Evolutionary conservation across 2,113 vertebrate genomes (phyloP).

Genomic region (Cricetomys ansorgei): DNA sequence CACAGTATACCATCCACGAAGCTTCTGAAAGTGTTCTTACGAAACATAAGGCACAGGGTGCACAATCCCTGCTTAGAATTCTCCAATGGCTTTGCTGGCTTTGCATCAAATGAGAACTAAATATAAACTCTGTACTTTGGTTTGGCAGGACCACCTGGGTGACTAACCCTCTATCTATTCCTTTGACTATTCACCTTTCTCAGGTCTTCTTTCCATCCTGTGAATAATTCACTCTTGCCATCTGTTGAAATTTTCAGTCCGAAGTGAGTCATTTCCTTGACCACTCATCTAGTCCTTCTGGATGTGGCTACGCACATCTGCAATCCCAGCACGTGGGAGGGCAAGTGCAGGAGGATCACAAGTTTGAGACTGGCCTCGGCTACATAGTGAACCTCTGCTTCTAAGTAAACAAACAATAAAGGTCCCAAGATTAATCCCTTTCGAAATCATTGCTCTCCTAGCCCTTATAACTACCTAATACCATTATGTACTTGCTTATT

Average conservation of each 20-base stretch:
- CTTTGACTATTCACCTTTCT: slow-evolving; percentile 38
- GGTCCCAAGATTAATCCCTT: slow-evolving; percentile 4
- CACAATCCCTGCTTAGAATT: slow-evolving; percentile 28
- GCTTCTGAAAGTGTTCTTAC: slow-evolving; percentile 24
- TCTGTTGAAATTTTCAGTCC: background rate
- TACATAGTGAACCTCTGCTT: background rate
- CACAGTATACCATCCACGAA: background rate
- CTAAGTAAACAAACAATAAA: background rate
- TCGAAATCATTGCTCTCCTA: slow-evolving; percentile 7
- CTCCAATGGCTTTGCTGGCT: slow-evolving; percentile 8
- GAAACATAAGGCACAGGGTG: slow-evolving; percentile 46
- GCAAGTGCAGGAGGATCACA: background rate
- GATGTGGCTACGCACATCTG: background rate
- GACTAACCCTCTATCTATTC: background rate
- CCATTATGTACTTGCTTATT: slow-evolving; percentile 43
- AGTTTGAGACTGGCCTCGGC: background rate
- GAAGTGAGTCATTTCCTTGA: background rate
- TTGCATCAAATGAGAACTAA: slow-evolving; percentile 40
- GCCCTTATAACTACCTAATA: background rate
- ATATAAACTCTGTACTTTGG: background rate
- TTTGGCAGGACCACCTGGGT: background rate
- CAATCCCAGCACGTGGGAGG: background rate
- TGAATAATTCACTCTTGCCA: slow-evolving; percentile 30
- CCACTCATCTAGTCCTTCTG: background rate
- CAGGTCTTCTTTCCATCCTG: background rate